Evolutionary conservation across 2,888 invertebrate genomes (phyloP).

Genomic region (Oligia latruncula): DNA sequence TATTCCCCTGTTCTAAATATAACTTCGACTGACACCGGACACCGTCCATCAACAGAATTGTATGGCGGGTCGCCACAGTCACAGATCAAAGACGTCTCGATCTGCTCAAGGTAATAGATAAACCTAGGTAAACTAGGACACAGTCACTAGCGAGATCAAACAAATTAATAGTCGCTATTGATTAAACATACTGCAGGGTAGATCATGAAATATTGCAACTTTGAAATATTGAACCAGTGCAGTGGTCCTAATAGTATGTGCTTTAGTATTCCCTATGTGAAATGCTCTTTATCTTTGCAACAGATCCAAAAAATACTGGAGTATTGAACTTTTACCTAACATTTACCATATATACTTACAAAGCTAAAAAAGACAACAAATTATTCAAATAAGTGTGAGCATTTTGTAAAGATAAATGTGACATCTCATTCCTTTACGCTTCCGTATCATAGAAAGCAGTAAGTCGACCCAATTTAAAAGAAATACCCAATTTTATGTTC

Average conservation of each 20-base stretch:
- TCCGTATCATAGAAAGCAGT: constrained; percentile 6
- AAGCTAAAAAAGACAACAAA: constrained; percentile 3
- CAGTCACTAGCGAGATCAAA: neutral
- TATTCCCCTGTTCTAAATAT: constrained; percentile 5
- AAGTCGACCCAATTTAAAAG: constrained; percentile 36
- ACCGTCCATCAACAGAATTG: constrained; percentile 10
- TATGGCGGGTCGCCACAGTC: neutral
- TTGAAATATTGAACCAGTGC: neutral
- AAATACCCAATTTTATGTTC: constrained; percentile 47
- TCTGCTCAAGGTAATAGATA: neutral
- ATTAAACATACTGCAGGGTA: neutral
- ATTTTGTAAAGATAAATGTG: constrained; percentile 26
- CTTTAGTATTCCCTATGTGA: neutral
- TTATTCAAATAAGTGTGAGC: constrained; percentile 6
- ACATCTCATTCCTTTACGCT: constrained; percentile 29
- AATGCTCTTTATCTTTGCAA: neutral
- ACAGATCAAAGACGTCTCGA: constrained; percentile 12
- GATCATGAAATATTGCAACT: neutral
- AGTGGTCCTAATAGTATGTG: no score
- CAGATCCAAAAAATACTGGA: neutral
- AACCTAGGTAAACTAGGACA: neutral
- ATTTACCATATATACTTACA: neutral
- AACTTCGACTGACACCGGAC: neutral
- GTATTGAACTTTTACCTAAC: neutral
- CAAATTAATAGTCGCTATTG: neutral